Conservation (phyloP, 1,140 invertebrate genomes). For the Galendromus occidentalis region DNA sequence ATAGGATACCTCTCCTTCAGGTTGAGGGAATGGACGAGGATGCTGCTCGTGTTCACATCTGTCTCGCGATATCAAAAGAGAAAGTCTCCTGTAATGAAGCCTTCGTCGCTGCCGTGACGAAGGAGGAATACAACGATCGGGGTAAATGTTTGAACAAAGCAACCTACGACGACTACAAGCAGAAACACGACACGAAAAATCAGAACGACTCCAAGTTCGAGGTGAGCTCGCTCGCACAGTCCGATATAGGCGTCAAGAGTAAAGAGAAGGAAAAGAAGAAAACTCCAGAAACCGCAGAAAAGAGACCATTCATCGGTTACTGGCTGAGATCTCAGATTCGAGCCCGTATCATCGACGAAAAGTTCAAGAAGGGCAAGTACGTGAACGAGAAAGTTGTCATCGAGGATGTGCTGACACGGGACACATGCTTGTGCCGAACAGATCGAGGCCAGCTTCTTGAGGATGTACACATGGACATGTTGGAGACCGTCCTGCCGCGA, state of each 20-base stretch:
- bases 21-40: constrained; percentile 68
- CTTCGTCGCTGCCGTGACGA: constrained; percentile 47
- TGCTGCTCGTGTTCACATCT: constrained; percentile 52
- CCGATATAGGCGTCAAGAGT: neutral
- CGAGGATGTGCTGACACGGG: constrained; percentile 24
- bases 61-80: constrained; percentile 46
- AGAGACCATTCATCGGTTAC: constrained; percentile 1
- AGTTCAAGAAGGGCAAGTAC: constrained; percentile 29
- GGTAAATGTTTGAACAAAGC: constrained; percentile 36
- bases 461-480: constrained; percentile 21
- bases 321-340: constrained; percentile 28
- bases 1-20: constrained; percentile 33
- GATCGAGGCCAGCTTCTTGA: constrained; percentile 28
- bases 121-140: constrained; percentile 53
- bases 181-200: constrained; percentile 14
- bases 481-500: constrained; percentile 31
- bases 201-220: constrained; percentile 19
- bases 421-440: constrained; percentile 27
- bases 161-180: constrained; percentile 15
- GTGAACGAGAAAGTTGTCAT: constrained; percentile 27
- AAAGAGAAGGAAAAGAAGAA: constrained; percentile 9
- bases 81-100: constrained; percentile 52
- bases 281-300: neutral
- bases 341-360: constrained; percentile 28
- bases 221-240: constrained; percentile 13